phyloP scores from a whole-genome alignment of 2,797 vertebrate species.

The Dryobates pubescens region DNA sequence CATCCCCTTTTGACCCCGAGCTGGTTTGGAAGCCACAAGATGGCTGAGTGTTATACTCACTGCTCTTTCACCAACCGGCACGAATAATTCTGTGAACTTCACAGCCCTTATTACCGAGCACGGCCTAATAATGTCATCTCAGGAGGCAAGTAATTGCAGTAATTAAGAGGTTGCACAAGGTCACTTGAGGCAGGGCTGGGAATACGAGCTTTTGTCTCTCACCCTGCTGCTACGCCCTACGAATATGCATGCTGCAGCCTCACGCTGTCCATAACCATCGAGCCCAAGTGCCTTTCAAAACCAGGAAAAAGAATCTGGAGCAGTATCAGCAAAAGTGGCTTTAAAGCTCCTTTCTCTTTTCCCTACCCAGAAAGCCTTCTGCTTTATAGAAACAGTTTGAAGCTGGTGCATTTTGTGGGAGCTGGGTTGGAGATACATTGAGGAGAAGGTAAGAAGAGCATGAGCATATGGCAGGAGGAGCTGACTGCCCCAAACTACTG shows the following conservation, averaged over 20 bases:
- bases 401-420: rapidly evolving
- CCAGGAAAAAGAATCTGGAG: not conserved
- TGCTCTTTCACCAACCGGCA: conserved; percentile 34
- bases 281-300: not conserved
- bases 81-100: conserved; percentile 67
- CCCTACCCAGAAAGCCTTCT: not conserved
- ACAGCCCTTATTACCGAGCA: conserved; percentile 59
- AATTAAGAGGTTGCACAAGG: conserved; percentile 74
- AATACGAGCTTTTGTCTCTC: conserved; percentile 67
- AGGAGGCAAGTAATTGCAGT: conserved; percentile 74
- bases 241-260: not conserved
- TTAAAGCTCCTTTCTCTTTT: not conserved
- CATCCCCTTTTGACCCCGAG: conserved; percentile 8
- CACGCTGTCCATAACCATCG: not conserved
- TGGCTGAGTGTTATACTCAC: not conserved
- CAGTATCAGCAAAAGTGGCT: not conserved
- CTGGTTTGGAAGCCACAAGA: conserved; percentile 29
- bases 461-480: rapidly evolving
- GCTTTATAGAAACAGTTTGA: not conserved
- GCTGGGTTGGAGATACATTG: not conserved
- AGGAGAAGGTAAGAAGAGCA: not conserved
- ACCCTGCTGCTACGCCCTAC: not conserved
- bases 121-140: conserved; percentile 71
- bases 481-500: not conserved
- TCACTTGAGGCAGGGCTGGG: conserved; percentile 68